Percentiles rank a stretch among this genome's conserved stretches.
Conservation (phyloP, 2,113 vertebrate species). For the Gambusia affinis region DNA sequence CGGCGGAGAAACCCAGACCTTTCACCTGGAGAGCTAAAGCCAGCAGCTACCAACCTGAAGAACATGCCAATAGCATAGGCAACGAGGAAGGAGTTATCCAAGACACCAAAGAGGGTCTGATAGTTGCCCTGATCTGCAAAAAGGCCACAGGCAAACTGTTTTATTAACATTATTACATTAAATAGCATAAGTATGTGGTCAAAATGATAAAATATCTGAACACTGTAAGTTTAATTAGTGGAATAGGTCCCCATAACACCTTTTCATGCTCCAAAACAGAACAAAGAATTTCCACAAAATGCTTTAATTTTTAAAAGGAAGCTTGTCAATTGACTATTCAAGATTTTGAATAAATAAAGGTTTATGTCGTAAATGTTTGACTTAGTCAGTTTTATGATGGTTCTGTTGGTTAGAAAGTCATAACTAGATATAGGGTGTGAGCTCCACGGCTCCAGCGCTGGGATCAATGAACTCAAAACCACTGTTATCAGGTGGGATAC, state of each 20-base stretch:
- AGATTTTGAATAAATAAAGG: not conserved
- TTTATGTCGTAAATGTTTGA: too few relatives aligned
- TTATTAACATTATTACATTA: too few relatives aligned
- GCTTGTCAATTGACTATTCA: too few relatives aligned
- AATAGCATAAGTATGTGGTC: not conserved
- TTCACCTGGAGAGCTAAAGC: too few relatives aligned
- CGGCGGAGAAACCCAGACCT: too few relatives aligned
- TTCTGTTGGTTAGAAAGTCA: too few relatives aligned
- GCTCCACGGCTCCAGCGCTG: too few relatives aligned
- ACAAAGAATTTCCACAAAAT: not conserved
- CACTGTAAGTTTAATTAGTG: not conserved
- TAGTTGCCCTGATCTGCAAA: conserved; percentile 89
- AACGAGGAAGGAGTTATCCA: conserved; percentile 96
- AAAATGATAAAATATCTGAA: not conserved
- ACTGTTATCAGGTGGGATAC: too few relatives aligned
- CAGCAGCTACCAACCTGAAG: conserved; percentile 85
- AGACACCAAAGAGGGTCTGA: conserved; percentile 86
- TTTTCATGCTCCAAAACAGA: not conserved
- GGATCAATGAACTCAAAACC: too few relatives aligned
- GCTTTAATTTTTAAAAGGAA: not conserved
- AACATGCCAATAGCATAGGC: conserved; percentile 98
- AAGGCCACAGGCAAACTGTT: conserved; percentile 8
- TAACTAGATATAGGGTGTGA: too few relatives aligned
- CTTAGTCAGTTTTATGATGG: too few relatives aligned
- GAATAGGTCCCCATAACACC: not conserved